Percentiles rank a stretch among this genome's conserved stretches.
phyloP scores from a whole-genome alignment of 2,888 invertebrate species.

The Campopleginae sp. region DNA sequence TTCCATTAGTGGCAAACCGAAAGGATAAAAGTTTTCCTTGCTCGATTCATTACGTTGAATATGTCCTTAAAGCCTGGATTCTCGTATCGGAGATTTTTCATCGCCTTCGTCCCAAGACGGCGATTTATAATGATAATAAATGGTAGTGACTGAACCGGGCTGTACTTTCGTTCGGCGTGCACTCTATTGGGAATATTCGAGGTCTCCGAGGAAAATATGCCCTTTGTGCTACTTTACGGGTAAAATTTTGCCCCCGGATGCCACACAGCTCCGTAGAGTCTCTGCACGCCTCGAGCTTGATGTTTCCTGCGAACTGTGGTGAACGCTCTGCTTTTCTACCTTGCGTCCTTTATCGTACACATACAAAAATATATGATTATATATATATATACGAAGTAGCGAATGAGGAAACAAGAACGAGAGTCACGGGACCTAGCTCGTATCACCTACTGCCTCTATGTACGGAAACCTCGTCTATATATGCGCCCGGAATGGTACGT shows the following conservation, averaged over 20 bases:
- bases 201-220: slow-evolving; percentile 24
- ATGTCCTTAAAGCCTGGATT: background rate
- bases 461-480: background rate
- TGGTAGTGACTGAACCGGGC: background rate
- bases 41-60: background rate
- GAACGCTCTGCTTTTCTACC: slow-evolving; percentile 72
- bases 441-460: background rate
- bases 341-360: background rate
- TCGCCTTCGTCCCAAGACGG: background rate
- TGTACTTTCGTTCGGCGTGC: slow-evolving; percentile 10
- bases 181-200: slow-evolving; percentile 22
- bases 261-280: slow-evolving; percentile 7
- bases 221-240: slow-evolving; percentile 5
- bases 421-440: slow-evolving; percentile 23
- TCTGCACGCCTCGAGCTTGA: slow-evolving; percentile 4
- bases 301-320: slow-evolving; percentile 68
- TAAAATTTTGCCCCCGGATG: slow-evolving; percentile 8
- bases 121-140: slow-evolving; percentile 43
- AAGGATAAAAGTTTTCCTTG: background rate
- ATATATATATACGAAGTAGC: background rate
- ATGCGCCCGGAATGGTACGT: slow-evolving; percentile 68
- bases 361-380: background rate
- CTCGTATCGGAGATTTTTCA: slow-evolving; percentile 1
- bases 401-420: slow-evolving; percentile 23
- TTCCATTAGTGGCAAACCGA: background rate